A percentile compares a stretch with the other conserved stretches of the same genome.
These are phyloP conservation scores for Panagrolaimus sp. DNA, from an alignment of 1,140 invertebrate genomes.

Conservation along the genomic window DNA sequence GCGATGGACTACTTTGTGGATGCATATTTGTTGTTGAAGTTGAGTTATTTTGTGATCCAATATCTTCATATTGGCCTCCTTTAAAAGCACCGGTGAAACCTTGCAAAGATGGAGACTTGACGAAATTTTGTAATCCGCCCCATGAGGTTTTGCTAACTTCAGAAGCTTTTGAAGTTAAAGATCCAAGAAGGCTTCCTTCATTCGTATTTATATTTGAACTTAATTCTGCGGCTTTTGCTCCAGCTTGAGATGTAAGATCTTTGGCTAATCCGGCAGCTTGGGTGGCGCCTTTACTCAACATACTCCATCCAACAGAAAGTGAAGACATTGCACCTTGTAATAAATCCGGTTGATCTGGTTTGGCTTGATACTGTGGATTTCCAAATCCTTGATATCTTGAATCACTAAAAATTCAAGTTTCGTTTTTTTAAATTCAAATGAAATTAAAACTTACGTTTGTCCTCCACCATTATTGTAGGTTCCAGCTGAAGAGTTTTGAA, in stretches of 20 bases:
- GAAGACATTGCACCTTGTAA: slow-evolving; percentile 53
- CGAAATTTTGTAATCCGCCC: slow-evolving; percentile 51
- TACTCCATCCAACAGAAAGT: slow-evolving; percentile 54
- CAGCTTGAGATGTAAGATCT: slow-evolving; percentile 50
- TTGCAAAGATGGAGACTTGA: slow-evolving; percentile 56
- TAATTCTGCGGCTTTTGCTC: slow-evolving; percentile 53
- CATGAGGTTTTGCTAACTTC: slow-evolving; percentile 56
- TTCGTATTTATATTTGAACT: slow-evolving; percentile 33
- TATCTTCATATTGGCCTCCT: slow-evolving; percentile 50
- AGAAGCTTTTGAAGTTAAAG: slow-evolving; percentile 45
- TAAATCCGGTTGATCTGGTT: slow-evolving; percentile 36
- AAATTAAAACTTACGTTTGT: slow-evolving; percentile 22
- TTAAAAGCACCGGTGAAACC: slow-evolving; percentile 41
- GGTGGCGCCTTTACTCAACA: slow-evolving; percentile 54
- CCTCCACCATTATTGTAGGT: slow-evolving; percentile 22
- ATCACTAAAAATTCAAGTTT: slow-evolving; percentile 21
- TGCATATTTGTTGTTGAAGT: slow-evolving; percentile 10
- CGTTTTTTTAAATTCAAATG: slow-evolving; percentile 26
- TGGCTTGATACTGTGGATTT: slow-evolving; percentile 47
- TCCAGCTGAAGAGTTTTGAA: slow-evolving; percentile 11
- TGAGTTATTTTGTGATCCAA: slow-evolving; percentile 31
- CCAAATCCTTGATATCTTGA: slow-evolving; percentile 56
- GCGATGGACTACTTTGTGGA: neutral
- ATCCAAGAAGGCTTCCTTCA: slow-evolving; percentile 44
- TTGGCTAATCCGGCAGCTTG: slow-evolving; percentile 52